phyloP scores from a whole-genome alignment of 2,113 vertebrate species.

The Gymnarchus niloticus region DNA sequence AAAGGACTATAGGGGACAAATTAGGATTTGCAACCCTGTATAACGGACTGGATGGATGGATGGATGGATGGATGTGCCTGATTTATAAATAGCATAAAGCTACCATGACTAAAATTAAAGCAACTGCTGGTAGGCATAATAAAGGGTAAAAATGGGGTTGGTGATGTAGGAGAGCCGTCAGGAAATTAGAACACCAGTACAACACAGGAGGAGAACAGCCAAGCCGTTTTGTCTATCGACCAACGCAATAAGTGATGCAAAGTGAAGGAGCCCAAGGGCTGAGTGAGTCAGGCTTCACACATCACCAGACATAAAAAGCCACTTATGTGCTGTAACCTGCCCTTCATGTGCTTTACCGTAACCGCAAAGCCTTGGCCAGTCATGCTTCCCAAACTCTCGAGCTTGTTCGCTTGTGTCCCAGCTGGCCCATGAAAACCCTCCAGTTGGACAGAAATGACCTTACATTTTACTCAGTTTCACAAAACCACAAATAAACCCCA shows the following conservation, averaged over 20 bases:
- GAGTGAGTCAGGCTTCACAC: slow-evolving; percentile 34
- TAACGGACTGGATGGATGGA: background rate
- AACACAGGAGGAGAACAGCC: slow-evolving; percentile 40
- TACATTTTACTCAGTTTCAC: background rate
- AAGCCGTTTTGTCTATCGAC: slow-evolving; percentile 52
- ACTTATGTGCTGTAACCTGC: slow-evolving; percentile 47
- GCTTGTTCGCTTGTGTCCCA: no score
- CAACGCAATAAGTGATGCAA: background rate
- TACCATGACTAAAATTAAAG: no score
- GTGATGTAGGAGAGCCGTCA: background rate
- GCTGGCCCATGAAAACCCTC: no score
- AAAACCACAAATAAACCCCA: background rate
- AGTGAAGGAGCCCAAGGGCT: slow-evolving; percentile 13
- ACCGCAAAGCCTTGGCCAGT: slow-evolving; percentile 16
- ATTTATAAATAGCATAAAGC: background rate
- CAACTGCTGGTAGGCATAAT: background rate
- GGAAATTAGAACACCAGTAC: background rate
- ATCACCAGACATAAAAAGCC: slow-evolving; percentile 54
- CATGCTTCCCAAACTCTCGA: background rate
- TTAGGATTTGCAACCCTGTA: no score
- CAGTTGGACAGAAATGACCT: background rate
- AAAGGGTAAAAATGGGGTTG: background rate
- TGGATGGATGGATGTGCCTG: background rate
- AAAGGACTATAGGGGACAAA: background rate
- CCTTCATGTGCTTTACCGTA: slow-evolving; percentile 44